phyloP scores from a whole-genome alignment of 2,797 vertebrate species.

The Corythornis leucogaster region DNA sequence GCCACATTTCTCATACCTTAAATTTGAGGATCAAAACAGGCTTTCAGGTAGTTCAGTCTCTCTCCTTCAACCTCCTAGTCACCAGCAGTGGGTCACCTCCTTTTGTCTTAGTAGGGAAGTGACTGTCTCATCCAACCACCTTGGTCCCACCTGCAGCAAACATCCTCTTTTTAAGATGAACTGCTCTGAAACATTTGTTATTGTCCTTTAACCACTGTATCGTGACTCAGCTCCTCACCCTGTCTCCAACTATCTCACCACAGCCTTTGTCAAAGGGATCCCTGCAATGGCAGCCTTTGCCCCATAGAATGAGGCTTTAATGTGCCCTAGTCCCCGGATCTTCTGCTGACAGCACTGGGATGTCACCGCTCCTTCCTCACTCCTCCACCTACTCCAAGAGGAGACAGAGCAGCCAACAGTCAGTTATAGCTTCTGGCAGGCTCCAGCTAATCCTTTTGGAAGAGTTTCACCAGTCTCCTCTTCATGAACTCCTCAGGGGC shows the following conservation, averaged over 20 bases:
- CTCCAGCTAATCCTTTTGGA: conserved; percentile 56
- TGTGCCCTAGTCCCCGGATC: neutral
- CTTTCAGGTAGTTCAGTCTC: neutral
- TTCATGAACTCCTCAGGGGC: conserved; percentile 34
- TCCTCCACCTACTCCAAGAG: conserved; percentile 44
- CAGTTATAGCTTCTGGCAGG: conserved; percentile 55
- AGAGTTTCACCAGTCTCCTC: conserved; percentile 45
- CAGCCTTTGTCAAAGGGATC: neutral
- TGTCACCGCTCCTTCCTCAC: conserved; percentile 48
- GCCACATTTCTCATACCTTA: neutral
- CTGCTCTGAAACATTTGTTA: neutral
- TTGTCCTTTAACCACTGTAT: neutral
- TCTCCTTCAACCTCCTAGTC: neutral
- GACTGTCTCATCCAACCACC: neutral
- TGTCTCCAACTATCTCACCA: neutral
- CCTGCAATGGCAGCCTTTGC: neutral
- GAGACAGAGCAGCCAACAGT: conserved; percentile 50
- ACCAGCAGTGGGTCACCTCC: neutral
- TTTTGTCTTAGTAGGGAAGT: neutral
- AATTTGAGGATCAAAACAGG: neutral
- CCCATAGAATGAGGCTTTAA: neutral
- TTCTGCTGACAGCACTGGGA: neutral
- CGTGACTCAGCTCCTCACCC: neutral
- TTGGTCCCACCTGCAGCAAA: neutral
- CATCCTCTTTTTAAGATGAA: neutral